Conservation (phyloP, 2,113 vertebrate species). For the Tupaia tana region DNA sequence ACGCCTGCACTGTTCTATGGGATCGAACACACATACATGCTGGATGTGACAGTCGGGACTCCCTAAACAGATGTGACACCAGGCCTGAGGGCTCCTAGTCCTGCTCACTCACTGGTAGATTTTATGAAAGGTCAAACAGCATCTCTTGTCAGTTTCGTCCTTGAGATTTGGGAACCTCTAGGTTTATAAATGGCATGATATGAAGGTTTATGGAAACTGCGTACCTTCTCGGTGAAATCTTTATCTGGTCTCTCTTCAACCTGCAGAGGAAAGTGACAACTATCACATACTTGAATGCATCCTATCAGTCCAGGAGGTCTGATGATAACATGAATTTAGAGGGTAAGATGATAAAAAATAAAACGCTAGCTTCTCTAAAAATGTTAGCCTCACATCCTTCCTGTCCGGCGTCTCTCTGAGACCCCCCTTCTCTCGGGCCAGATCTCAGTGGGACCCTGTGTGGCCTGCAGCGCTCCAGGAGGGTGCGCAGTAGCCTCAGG, state of each 20-base stretch:
- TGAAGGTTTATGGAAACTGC: not conserved
- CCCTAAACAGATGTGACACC: fast-evolving
- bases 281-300: not conserved
- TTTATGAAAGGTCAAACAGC: not conserved
- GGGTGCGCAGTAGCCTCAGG: fast-evolving
- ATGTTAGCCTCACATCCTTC: not conserved
- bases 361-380: too few species aligned
- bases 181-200: not conserved
- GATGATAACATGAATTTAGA: not conserved
- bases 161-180: not conserved
- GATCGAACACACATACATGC: fast-evolving
- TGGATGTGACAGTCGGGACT: not conserved
- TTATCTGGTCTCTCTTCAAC: conserved; percentile 90
- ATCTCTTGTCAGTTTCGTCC: not conserved
- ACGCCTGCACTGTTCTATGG: not conserved
- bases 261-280: conserved; percentile 72
- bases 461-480: not conserved
- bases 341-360: not conserved
- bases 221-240: conserved; percentile 90
- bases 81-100: not conserved
- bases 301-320: fast-evolving
- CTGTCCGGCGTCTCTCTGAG: not conserved
- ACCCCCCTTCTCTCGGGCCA: fast-evolving
- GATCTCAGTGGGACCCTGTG: not conserved
- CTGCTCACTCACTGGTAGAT: fast-evolving